Conservation (phyloP, 2,888 invertebrate species). For the Dyspetes luteomarginatus region DNA sequence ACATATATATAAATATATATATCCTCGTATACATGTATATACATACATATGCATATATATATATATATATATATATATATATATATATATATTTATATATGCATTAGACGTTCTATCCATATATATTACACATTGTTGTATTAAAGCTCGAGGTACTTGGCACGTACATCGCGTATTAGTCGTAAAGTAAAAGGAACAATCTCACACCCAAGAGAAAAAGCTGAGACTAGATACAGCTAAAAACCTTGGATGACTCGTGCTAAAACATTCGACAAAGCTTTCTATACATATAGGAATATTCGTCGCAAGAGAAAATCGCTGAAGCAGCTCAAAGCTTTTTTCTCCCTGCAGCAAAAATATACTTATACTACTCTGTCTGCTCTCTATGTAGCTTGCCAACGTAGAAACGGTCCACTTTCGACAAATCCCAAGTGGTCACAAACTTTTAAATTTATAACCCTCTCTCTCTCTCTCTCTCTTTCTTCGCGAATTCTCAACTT, state of each 20-base stretch:
- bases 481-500: slow-evolving; percentile 14
- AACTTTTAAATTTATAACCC: slow-evolving; percentile 60
- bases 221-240: slow-evolving; percentile 28
- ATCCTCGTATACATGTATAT: neutral
- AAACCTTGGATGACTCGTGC: slow-evolving; percentile 23
- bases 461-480: slow-evolving; percentile 1
- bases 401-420: slow-evolving; percentile 58
- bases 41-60: slow-evolving; percentile 26
- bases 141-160: slow-evolving; percentile 49
- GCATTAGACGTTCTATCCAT: too few relatives aligned
- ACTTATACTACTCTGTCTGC: neutral
- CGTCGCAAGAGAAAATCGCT: slow-evolving; percentile 51
- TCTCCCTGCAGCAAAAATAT: slow-evolving; percentile 39
- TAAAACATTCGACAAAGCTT: slow-evolving; percentile 9
- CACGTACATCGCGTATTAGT: slow-evolving; percentile 65
- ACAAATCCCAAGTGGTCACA: slow-evolving; percentile 49
- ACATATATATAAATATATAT: slow-evolving; percentile 2
- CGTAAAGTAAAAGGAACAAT: slow-evolving; percentile 64
- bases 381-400: slow-evolving; percentile 32
- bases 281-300: slow-evolving; percentile 34
- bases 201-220: slow-evolving; percentile 50
- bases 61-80: slow-evolving; percentile 1
- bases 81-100: slow-evolving; percentile 23
- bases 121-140: slow-evolving; percentile 23
- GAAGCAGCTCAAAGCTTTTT: slow-evolving; percentile 50